Evolutionary conservation across 2,113 vertebrate genomes (phyloP).

Genomic region (Probosciger aterrimus): DNA sequence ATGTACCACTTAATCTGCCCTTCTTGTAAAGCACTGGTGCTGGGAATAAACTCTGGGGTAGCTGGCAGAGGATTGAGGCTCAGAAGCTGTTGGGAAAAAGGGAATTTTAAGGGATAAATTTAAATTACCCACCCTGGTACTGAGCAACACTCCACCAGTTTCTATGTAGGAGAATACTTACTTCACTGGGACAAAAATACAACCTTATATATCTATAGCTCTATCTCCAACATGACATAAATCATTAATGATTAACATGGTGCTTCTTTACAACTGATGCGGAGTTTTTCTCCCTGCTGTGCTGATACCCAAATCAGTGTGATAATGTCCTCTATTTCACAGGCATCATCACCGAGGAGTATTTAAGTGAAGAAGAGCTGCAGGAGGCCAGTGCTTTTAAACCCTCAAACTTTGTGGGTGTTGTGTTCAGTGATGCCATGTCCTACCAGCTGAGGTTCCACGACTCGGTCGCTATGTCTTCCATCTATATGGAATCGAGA

Average conservation of each 20-base stretch:
- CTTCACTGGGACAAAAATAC: not conserved
- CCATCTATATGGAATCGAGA: slow-evolving; percentile 72
- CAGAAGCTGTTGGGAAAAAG: not conserved
- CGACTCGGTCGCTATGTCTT: slow-evolving; percentile 63
- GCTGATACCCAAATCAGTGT: rapidly evolving
- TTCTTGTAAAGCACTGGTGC: not conserved
- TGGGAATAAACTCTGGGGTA: not conserved
- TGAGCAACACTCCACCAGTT: not conserved
- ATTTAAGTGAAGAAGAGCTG: slow-evolving; percentile 71
- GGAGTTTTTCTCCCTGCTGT: not conserved
- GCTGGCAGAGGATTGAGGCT: not conserved
- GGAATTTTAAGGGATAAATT: not conserved
- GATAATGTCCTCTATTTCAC: not conserved
- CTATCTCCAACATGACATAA: not conserved
- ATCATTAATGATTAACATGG: not conserved
- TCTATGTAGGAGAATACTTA: not conserved
- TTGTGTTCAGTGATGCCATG: slow-evolving; percentile 73
- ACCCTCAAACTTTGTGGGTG: slow-evolving; percentile 62
- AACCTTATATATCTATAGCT: not conserved
- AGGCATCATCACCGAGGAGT: slow-evolving; percentile 72
- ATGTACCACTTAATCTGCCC: not conserved
- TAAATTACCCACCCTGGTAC: not conserved
- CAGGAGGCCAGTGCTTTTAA: slow-evolving; percentile 62
- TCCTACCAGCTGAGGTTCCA: slow-evolving; percentile 78
- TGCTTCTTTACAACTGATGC: not conserved